A percentile compares a stretch with the other conserved stretches of the same genome.
Conservation (phyloP, 2,888 invertebrate genomes). For the Mermis nigrescens region DNA sequence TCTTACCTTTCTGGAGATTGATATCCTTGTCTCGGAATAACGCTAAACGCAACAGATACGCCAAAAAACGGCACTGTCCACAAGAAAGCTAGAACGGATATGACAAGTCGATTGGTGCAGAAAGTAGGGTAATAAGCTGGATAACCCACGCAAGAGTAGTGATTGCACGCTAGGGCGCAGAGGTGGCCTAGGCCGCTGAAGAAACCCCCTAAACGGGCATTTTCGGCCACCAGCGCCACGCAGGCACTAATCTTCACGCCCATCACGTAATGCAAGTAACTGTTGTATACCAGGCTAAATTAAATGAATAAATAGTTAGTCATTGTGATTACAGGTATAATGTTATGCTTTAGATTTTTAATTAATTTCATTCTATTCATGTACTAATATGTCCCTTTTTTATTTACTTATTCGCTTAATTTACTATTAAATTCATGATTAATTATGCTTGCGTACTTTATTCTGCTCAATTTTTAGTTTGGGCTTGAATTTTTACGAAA, state of each 20-base stretch:
- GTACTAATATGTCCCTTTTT: too few species aligned
- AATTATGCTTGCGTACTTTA: too few species aligned
- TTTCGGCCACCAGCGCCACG: conserved; percentile 21
- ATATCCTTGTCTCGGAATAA: conserved; percentile 37
- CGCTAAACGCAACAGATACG: conserved; percentile 40
- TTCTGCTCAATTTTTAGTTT: too few species aligned
- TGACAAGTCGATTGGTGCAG: conserved; percentile 40
- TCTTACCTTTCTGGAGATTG: conserved; percentile 15
- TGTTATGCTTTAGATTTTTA: too few species aligned
- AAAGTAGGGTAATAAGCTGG: conserved; percentile 47
- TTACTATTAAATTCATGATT: too few species aligned
- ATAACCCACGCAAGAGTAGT: conserved; percentile 45
- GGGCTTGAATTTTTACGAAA: too few species aligned
- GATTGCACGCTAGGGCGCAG: conserved; percentile 45
- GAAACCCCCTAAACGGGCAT: conserved; percentile 41
- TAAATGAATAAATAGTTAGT: too few species aligned
- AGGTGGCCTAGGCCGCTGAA: conserved; percentile 46
- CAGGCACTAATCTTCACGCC: conserved; percentile 17
- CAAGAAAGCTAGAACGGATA: conserved; percentile 37
- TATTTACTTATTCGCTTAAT: too few species aligned
- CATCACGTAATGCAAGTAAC: conserved; percentile 18
- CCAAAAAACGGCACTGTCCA: conserved; percentile 43
- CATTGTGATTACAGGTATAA: too few species aligned
- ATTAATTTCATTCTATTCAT: too few species aligned
- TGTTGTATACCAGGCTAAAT: conserved; percentile 39